These are phyloP conservation scores for Porites rus DNA, from an alignment of 92 coral and sea anemone species.

Conservation along the genomic window DNA sequence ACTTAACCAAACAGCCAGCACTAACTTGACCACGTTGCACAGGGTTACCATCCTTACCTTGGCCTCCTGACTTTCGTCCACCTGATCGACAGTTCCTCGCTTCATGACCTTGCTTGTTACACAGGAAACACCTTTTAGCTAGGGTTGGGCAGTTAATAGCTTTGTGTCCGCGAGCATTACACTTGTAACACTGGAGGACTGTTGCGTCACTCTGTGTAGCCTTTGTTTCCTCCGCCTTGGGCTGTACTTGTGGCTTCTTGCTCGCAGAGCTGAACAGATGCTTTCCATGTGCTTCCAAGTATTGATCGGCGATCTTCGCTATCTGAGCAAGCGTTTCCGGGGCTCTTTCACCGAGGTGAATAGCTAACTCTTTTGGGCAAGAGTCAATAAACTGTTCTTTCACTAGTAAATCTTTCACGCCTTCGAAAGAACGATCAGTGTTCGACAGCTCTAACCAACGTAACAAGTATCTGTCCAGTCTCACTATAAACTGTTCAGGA, in stretches of 20 bases:
- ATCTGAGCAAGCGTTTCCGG: slow-evolving; percentile 33
- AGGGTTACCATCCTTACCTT: slow-evolving; percentile 2
- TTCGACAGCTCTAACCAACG: too few species aligned
- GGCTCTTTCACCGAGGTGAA: slow-evolving; percentile 46
- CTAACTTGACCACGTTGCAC: slow-evolving; percentile 18
- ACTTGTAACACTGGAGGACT: slow-evolving; percentile 42
- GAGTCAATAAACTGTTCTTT: slow-evolving; percentile 62
- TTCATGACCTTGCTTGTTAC: neutral
- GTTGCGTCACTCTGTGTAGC: neutral
- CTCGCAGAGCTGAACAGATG: slow-evolving; percentile 22
- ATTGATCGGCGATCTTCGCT: slow-evolving; percentile 41
- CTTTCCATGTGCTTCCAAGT: neutral
- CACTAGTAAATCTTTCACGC: too few species aligned
- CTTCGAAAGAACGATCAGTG: too few species aligned
- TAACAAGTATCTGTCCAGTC: too few species aligned
- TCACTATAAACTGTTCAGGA: too few species aligned
- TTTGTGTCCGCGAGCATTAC: neutral
- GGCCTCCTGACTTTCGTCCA: neutral
- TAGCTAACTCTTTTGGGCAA: slow-evolving; percentile 54
- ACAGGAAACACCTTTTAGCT: too few species aligned
- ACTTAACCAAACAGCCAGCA: slow-evolving; percentile 34
- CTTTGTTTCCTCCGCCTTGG: neutral
- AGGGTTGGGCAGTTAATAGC: too few species aligned
- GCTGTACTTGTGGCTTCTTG: neutral
- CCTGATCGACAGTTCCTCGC: slow-evolving; percentile 9